Percentiles rank a stretch among this genome's conserved stretches.
Evolutionary conservation across 2,888 invertebrate species (phyloP).

Genomic region (Orchesella flavescens): DNA sequence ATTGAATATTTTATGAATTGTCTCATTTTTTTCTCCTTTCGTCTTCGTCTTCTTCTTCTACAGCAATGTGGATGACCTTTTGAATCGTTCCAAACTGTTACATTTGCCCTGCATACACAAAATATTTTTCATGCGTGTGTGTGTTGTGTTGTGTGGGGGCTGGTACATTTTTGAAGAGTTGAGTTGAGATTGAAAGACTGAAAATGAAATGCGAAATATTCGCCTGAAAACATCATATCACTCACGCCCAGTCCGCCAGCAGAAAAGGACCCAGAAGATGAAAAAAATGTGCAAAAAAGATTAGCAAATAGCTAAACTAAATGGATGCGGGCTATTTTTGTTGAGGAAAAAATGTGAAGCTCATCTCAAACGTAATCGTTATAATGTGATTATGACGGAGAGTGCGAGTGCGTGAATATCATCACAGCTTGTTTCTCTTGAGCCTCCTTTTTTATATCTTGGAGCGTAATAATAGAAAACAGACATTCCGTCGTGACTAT

Average conservation of each 20-base stretch:
- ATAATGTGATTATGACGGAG: too few species aligned
- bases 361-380: too few species aligned
- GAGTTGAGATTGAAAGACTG: background rate
- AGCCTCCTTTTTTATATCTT: background rate
- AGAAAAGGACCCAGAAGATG: conserved; percentile 9
- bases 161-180: background rate
- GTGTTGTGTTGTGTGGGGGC: too few species aligned
- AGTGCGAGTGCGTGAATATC: background rate
- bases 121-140: too few species aligned
- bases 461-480: too few species aligned
- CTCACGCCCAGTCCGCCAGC: conserved; percentile 47
- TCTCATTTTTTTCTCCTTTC: too few species aligned
- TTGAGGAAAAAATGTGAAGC: background rate
- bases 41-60: background rate
- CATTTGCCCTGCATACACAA: too few species aligned
- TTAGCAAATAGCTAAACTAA: background rate
- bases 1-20: too few species aligned
- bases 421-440: conserved; percentile 18
- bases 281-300: background rate
- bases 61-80: conserved; percentile 40
- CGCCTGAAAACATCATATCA: conserved; percentile 33
- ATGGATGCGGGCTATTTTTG: conserved; percentile 27
- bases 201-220: conserved; percentile 20
- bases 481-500: conserved; percentile 37
- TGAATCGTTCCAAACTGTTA: background rate